phyloP scores from a whole-genome alignment of 2,797 vertebrate genomes.

The Enteromius radiatus region DNA sequence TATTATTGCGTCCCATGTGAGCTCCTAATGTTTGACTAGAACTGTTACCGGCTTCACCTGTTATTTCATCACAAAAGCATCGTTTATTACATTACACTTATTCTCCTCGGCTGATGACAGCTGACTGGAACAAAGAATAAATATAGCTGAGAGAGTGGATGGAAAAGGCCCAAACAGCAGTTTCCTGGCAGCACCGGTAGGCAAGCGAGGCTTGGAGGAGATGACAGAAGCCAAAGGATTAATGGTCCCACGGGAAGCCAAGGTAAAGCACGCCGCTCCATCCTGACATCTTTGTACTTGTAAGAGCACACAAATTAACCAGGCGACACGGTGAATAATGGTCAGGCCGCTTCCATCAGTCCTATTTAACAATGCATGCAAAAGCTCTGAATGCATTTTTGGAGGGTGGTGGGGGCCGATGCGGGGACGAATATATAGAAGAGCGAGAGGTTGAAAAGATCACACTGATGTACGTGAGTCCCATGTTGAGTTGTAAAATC shows the following conservation, averaged over 20 bases:
- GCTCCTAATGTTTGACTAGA: constrained; percentile 38
- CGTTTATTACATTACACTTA: constrained; percentile 62
- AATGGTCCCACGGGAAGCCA: constrained; percentile 79
- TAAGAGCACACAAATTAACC: constrained; percentile 85
- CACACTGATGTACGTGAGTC: constrained; percentile 14
- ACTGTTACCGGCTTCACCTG: constrained; percentile 32
- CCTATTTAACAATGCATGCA: constrained; percentile 83
- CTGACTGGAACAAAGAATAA: constrained; percentile 72
- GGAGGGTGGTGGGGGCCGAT: neutral
- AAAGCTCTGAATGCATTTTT: constrained; percentile 63
- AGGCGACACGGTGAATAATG: constrained; percentile 80
- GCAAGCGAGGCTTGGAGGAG: constrained; percentile 63
- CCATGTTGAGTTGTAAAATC: constrained; percentile 24
- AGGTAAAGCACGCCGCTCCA: constrained; percentile 80
- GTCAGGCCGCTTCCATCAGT: constrained; percentile 75
- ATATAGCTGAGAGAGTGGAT: constrained; percentile 59
- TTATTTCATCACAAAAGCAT: constrained; percentile 47
- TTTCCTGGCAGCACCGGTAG: constrained; percentile 69
- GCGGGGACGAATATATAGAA: constrained; percentile 48
- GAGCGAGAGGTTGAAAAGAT: constrained; percentile 49
- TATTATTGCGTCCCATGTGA: constrained; percentile 27
- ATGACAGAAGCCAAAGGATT: constrained; percentile 80
- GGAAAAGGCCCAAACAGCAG: constrained; percentile 69
- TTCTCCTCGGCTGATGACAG: constrained; percentile 69
- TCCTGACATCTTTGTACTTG: constrained; percentile 85